Evolutionary conservation across 23 tunicate species (phyloP).

Genomic region (Styela clava): DNA sequence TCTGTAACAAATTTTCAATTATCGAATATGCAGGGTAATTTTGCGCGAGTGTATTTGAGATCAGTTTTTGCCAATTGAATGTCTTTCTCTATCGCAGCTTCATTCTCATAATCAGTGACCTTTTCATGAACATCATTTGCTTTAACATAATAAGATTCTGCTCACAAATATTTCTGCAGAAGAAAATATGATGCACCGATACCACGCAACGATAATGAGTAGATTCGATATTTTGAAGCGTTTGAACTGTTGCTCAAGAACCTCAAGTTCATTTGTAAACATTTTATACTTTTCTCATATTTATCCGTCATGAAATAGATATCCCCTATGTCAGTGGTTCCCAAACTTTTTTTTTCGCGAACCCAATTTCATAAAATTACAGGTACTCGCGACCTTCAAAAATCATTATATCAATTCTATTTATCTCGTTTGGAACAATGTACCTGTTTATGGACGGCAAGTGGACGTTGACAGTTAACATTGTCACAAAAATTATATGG

Average conservation of each 20-base stretch:
- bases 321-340: no score
- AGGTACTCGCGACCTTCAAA: no score
- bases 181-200: neutral
- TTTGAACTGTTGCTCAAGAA: neutral
- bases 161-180: neutral
- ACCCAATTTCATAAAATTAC: no score
- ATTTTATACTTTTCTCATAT: neutral
- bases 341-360: no score
- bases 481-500: no score
- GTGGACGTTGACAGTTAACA: no score
- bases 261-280: neutral
- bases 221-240: neutral
- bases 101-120: neutral
- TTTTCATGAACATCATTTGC: neutral
- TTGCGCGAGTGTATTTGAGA: neutral
- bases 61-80: neutral
- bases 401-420: no score
- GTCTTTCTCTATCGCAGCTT: neutral
- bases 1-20: no score
- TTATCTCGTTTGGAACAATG: no score
- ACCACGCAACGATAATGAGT: neutral
- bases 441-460: no score
- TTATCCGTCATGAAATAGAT: neutral
- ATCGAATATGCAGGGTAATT: no score
- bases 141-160: neutral